Evolutionary conservation across 2,113 vertebrate genomes (phyloP), one percentile per base, ranked within the genome.

Genomic region (Climacteris rufus): DNA sequence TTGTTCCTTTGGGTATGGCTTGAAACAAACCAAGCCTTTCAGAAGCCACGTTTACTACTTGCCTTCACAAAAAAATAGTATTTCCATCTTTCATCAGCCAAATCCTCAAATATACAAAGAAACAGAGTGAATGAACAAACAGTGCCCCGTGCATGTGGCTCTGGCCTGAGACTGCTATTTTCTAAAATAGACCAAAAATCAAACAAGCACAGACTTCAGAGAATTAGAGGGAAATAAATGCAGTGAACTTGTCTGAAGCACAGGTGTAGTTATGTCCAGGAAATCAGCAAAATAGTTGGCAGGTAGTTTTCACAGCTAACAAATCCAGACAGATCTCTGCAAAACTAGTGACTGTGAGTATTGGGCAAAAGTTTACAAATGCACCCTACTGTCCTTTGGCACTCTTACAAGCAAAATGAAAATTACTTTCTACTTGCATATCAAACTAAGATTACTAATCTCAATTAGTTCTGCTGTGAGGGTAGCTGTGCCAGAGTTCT

Each of bases 381-480:
- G 82, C 87, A 94, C 87, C 94, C 92, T 79, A 87, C 83, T 90
- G 93, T 96, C 93, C 95, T 96, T 90, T 96, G 92, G 86, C 91
- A 84, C n/a, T 86, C 57, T 81, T 88, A 95, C 86, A 95, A 95
- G 84, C 91, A 83, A 93, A 92, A 90, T 28, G 53, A 93, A 75
- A 90, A 90, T 94, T 9, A 81, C 88, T 95, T 96, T 96, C 90
- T 94, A 79, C 86, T 93, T 91, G 72, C 83, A 63, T 96, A 90
- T 93, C 88, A 93, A 81, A 84, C 28, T 75, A 49, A 88, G 65
- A 92, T 82, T 94, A 92, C 77, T 89, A 89, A 91, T 30, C 57
- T 90, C 0, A 9, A 87, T 93, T 72, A 92, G 72, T 92, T 94
- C 76, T 93, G 50, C 66, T 94, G 52, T 7, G 21, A 90, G 39